A percentile compares a stretch with the other conserved stretches of the same genome.
These are phyloP conservation scores for Xerus inauris DNA, from an alignment of 2,113 vertebrate genomes.

Conservation along the genomic window DNA sequence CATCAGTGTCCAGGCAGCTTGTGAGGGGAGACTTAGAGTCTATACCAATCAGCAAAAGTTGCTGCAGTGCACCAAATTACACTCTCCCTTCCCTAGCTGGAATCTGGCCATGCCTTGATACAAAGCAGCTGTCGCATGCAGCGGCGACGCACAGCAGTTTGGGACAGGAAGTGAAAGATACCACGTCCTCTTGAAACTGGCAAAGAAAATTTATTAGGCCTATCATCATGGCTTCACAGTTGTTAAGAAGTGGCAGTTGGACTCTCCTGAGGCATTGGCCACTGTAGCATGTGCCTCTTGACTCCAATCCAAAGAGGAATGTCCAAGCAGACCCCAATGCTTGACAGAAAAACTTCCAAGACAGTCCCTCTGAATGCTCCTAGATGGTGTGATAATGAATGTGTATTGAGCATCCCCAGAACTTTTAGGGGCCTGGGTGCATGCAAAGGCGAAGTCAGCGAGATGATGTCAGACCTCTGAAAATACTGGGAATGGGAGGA, in stretches of 20 bases:
- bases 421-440: neutral
- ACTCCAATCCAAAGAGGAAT: slow-evolving; percentile 7
- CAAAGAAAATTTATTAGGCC: slow-evolving; percentile 62
- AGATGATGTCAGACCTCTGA: neutral
- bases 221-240: slow-evolving; percentile 69
- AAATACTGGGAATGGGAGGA: neutral
- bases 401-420: neutral
- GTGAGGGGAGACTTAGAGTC: neutral
- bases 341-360: neutral
- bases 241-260: slow-evolving; percentile 51
- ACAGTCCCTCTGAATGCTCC: neutral
- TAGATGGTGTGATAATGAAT: neutral
- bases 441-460: neutral
- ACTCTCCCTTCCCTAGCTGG: neutral
- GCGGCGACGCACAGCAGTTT: neutral
- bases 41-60: neutral
- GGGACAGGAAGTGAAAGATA: slow-evolving; percentile 66
- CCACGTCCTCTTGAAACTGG: slow-evolving; percentile 66
- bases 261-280: slow-evolving; percentile 2
- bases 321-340: neutral
- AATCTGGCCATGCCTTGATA: slow-evolving; percentile 6
- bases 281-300: neutral
- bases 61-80: neutral
- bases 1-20: neutral
- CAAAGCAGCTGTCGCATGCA: slow-evolving; percentile 36